Conservation (phyloP, 2,797 vertebrate genomes). For the Okamejei kenojei region DNA sequence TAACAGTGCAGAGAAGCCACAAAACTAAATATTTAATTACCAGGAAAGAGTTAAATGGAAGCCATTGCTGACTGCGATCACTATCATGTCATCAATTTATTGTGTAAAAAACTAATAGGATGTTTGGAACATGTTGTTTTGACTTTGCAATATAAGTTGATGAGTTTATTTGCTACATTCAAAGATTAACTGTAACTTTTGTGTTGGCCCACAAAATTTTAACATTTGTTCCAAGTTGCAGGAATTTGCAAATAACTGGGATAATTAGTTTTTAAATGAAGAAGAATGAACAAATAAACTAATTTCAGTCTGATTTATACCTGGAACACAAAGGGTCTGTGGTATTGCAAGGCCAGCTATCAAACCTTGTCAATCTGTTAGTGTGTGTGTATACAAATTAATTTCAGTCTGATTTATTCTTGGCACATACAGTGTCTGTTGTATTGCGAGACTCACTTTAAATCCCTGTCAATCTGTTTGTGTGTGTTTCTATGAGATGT, state of each 20-base stretch:
- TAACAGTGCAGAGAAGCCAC: not conserved
- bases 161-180: not conserved
- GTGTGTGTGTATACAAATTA: not conserved
- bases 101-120: not conserved
- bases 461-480: too few relatives aligned
- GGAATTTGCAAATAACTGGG: not conserved
- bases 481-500: too few relatives aligned
- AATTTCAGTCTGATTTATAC: not conserved
- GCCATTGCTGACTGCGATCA: not conserved
- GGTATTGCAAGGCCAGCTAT: not conserved
- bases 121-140: not conserved
- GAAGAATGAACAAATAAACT: not conserved
- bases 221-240: not conserved
- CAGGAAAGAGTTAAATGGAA: not conserved
- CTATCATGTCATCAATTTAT: not conserved
- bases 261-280: conserved; percentile 10
- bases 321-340: not conserved
- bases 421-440: too few relatives aligned
- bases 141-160: not conserved
- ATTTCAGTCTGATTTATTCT: too few relatives aligned
- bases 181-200: not conserved
- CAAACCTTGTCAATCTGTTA: not conserved
- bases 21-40: too few relatives aligned
- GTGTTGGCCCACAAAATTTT: too few relatives aligned
- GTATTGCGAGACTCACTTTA: too few relatives aligned